A percentile compares a stretch with the other conserved stretches of the same genome.
Conservation (phyloP, 2,888 invertebrate species). For the Hipparchia semele region DNA sequence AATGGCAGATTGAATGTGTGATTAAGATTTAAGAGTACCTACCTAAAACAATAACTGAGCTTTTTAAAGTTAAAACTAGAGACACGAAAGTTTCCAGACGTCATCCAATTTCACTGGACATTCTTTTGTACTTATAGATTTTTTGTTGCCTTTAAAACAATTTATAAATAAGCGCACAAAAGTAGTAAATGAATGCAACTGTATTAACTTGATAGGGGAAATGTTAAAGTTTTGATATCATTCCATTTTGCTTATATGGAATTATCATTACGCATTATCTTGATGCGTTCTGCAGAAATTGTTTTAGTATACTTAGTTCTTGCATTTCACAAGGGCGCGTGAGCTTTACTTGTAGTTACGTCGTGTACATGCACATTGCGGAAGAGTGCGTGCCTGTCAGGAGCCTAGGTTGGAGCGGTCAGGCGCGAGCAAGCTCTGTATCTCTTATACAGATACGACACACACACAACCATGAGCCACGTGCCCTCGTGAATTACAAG, state of each 20-base stretch:
- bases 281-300: too few species aligned
- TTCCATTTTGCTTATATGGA: slow-evolving; percentile 48
- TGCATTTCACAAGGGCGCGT: too few species aligned
- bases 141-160: neutral
- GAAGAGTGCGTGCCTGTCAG: too few species aligned
- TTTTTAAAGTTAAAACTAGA: slow-evolving; percentile 49
- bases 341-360: too few species aligned
- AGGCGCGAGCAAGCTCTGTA: too few species aligned
- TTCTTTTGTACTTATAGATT: slow-evolving; percentile 44
- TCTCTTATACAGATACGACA: too few species aligned
- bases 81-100: slow-evolving; percentile 67
- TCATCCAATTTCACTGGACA: slow-evolving; percentile 56
- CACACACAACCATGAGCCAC: too few species aligned
- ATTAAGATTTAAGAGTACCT: slow-evolving; percentile 35
- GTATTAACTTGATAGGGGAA: slow-evolving; percentile 32
- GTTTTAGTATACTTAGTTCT: too few species aligned
- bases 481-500: too few species aligned
- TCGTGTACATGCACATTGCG: too few species aligned
- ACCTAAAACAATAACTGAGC: slow-evolving; percentile 48
- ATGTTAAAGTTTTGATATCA: slow-evolving; percentile 63
- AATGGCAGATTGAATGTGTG: slow-evolving; percentile 37
- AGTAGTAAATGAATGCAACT: neutral
- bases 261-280: too few species aligned
- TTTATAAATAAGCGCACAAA: neutral
- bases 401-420: too few species aligned